Evolutionary conservation across 2,113 vertebrate genomes (phyloP).

Genomic region (Oceanites oceanicus): DNA sequence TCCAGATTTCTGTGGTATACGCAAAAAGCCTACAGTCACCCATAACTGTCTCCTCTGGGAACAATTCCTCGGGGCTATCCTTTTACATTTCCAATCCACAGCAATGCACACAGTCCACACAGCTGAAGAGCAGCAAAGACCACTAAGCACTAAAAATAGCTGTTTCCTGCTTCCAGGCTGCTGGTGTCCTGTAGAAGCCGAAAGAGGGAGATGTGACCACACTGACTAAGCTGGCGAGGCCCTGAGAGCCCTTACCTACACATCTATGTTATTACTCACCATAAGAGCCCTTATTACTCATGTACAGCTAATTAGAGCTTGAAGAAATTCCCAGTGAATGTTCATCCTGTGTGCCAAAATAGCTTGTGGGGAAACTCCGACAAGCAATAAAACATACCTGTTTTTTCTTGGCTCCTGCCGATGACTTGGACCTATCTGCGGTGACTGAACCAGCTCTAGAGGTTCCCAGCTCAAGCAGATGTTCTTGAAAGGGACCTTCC

Average conservation of each 20-base stretch:
- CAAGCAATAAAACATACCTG: neutral
- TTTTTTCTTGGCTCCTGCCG: neutral
- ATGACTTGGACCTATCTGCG: neutral
- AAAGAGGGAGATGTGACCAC: neutral
- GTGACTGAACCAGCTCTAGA: neutral
- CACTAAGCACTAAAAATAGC: neutral
- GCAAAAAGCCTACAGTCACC: neutral
- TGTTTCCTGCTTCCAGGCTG: neutral
- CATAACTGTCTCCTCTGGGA: neutral
- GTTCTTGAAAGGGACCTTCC: neutral
- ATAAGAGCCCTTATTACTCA: neutral
- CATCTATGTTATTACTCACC: neutral
- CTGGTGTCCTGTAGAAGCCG: neutral
- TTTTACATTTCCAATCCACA: neutral
- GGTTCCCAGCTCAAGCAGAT: neutral
- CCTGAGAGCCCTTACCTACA: fast-evolving
- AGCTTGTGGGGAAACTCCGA: neutral
- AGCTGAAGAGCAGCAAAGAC: neutral
- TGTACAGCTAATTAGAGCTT: neutral
- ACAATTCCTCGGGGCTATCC: neutral
- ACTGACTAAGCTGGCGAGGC: neutral
- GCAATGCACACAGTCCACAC: fast-evolving
- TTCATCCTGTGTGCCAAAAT: neutral
- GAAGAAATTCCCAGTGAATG: neutral
- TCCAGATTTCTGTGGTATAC: neutral